Percentiles rank a stretch among this genome's conserved stretches.
These are phyloP conservation scores for Caenorhabditis sp. DNA, from an alignment of 2,888 invertebrate genomes.

Conservation along the genomic window DNA sequence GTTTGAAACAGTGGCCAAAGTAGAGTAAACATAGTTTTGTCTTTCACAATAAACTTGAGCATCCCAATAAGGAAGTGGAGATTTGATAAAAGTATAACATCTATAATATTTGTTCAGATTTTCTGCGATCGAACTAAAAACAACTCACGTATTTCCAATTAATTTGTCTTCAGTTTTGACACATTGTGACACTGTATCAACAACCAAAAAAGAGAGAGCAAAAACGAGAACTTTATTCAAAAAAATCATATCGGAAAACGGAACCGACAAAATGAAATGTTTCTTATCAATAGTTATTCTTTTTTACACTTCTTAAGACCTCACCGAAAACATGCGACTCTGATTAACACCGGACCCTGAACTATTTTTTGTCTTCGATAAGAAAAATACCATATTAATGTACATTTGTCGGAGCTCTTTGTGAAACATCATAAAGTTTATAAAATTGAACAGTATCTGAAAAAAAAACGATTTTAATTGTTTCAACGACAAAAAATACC, in stretches of 20 bases:
- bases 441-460: conserved; percentile 18
- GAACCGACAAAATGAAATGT: background rate
- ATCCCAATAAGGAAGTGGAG: conserved; percentile 12
- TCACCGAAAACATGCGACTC: background rate
- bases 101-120: conserved; percentile 8
- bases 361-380: background rate
- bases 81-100: conserved; percentile 17
- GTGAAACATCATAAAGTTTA: conserved; percentile 14
- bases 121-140: conserved; percentile 8
- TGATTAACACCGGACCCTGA: background rate
- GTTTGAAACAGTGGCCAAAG: conserved; percentile 12
- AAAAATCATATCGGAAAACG: background rate
- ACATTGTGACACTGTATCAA: background rate
- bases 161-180: background rate
- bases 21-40: background rate
- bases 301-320: background rate
- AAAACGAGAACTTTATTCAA: background rate
- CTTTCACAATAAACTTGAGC: conserved; percentile 17
- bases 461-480: background rate
- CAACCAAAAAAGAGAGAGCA: background rate
- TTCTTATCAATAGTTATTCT: background rate
- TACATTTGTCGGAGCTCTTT: conserved; percentile 13
- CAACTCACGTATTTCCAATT: background rate
- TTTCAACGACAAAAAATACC: background rate
- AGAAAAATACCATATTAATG: background rate